phyloP scores from a whole-genome alignment of 1,140 invertebrate species.

The Acyrthosiphon pisum region DNA sequence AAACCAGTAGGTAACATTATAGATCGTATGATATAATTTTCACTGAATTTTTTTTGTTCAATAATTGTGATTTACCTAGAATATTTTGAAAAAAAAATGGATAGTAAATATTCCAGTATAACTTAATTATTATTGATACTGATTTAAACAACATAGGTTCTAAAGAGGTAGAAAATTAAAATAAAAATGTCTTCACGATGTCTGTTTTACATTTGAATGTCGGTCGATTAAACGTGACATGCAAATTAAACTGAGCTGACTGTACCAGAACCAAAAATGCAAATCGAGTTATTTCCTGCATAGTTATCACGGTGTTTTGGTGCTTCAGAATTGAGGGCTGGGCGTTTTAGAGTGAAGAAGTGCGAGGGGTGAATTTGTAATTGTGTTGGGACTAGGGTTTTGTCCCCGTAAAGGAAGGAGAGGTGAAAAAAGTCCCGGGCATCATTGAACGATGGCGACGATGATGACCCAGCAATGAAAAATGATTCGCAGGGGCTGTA shows the following conservation, averaged over 20 bases:
- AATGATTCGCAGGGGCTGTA: conserved; percentile 38
- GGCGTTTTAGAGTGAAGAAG: conserved; percentile 30
- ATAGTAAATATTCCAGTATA: neutral
- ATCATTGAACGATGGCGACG: conserved; percentile 51
- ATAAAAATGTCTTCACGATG: conserved; percentile 23
- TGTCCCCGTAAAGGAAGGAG: conserved; percentile 36
- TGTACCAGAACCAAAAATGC: conserved; percentile 46
- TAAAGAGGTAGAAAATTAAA: conserved; percentile 19
- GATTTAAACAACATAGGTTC: neutral
- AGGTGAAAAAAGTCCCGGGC: conserved; percentile 39
- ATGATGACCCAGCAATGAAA: conserved; percentile 55
- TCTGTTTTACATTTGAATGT: conserved; percentile 31
- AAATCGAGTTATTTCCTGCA: conserved; percentile 56
- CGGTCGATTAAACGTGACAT: conserved; percentile 46
- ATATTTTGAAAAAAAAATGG: neutral
- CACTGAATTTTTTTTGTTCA: neutral
- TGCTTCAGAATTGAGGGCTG: neutral
- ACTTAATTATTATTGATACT: conserved; percentile 30
- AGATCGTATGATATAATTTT: neutral
- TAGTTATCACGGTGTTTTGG: conserved; percentile 49
- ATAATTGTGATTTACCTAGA: neutral
- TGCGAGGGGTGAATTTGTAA: conserved; percentile 53
- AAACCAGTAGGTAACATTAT: neutral
- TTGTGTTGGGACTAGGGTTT: conserved; percentile 56
- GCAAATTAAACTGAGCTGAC: conserved; percentile 38